phyloP scores from a whole-genome alignment of 92 coral and sea anemone genomes.

The Parazoanthus darwini region DNA sequence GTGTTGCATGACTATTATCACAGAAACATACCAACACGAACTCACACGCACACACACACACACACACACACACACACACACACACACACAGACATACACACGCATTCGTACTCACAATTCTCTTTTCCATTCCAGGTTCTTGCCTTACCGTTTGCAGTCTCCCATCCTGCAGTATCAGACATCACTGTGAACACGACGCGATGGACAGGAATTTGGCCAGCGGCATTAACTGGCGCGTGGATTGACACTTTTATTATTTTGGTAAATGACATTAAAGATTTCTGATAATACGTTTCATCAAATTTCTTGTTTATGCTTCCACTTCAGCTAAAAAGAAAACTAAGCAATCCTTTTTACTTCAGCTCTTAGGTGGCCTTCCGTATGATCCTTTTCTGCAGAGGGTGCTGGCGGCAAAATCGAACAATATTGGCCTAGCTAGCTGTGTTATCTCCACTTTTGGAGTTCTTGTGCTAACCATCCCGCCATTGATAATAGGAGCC shows the following conservation, averaged over 20 bases:
- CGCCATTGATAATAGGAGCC: conserved; percentile 50
- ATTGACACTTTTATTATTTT: conserved; percentile 33
- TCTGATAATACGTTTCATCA: background rate
- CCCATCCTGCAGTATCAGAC: conserved; percentile 45
- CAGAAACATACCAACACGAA: background rate
- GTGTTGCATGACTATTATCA: too few relatives aligned
- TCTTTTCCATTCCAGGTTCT: conserved; percentile 26
- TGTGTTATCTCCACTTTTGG: conserved; percentile 48
- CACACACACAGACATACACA: background rate
- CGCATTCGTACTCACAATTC: background rate
- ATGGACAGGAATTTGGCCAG: conserved; percentile 50
- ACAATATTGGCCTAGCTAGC: conserved; percentile 27
- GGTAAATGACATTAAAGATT: background rate
- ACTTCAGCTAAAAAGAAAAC: background rate
- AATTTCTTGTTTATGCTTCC: too few relatives aligned
- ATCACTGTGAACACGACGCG: conserved; percentile 20
- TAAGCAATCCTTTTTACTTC: background rate
- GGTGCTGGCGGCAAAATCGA: conserved; percentile 42
- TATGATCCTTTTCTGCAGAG: conserved; percentile 45
- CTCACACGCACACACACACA: background rate
- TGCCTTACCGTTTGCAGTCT: conserved; percentile 45
- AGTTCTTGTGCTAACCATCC: conserved; percentile 37
- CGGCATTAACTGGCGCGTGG: conserved; percentile 34
- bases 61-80: background rate
- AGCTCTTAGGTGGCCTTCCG: conserved; percentile 49